These are phyloP conservation scores for Solea senegalensis DNA, from an alignment of 2,113 vertebrate species.

Conservation along the genomic window DNA sequence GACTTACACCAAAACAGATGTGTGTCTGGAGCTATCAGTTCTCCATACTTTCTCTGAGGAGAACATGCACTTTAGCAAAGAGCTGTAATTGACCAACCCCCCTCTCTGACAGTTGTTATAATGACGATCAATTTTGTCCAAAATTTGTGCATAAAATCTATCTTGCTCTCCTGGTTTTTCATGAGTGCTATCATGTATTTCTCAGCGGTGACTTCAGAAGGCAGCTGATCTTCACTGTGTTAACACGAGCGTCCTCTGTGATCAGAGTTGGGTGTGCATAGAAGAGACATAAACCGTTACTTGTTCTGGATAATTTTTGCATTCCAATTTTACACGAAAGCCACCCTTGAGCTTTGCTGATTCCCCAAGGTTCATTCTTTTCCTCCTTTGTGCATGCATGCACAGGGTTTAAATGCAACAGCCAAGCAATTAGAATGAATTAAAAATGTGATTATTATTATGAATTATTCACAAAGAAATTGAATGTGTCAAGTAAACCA, in stretches of 20 bases:
- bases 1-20: not conserved
- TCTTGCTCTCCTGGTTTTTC: not conserved
- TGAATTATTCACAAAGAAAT: not conserved
- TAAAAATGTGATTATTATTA: constrained; percentile 14
- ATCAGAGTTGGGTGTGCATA: constrained; percentile 19
- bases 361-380: not conserved
- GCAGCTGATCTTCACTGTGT: constrained; percentile 17
- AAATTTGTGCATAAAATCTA: constrained; percentile 10
- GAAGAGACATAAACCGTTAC: constrained; percentile 7
- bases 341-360: constrained; percentile 1
- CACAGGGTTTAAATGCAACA: not conserved
- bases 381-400: not conserved
- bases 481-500: constrained; percentile 1
- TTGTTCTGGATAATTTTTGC: constrained; percentile 1
- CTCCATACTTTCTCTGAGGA: not conserved
- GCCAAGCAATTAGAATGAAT: not conserved
- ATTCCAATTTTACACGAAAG: constrained; percentile 16
- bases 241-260: constrained; percentile 24
- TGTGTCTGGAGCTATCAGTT: not conserved
- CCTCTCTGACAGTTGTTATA: not conserved
- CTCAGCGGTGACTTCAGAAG: constrained; percentile 17
- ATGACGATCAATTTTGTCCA: constrained; percentile 10
- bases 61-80: constrained; percentile 4
- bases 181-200: constrained; percentile 1
- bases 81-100: not conserved